A percentile compares a stretch with the other conserved stretches of the same genome.
phyloP scores from a whole-genome alignment of 2,888 invertebrate genomes.

The Drosophila demipolita region DNA sequence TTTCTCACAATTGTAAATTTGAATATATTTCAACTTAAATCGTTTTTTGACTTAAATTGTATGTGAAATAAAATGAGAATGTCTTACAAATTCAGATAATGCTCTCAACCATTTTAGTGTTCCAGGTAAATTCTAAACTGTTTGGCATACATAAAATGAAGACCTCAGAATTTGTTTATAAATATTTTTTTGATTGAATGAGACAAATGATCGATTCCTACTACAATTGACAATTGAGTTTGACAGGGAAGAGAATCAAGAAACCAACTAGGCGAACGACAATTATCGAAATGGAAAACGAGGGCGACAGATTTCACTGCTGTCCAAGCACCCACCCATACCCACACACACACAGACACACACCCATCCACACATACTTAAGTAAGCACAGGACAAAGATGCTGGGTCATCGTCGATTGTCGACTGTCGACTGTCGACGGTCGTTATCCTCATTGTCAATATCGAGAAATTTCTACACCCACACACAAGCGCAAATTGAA shows the following conservation, averaged over 20 bases:
- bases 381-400: slow-evolving; percentile 47
- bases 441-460: slow-evolving; percentile 68
- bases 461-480: slow-evolving; percentile 55
- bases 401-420: slow-evolving; percentile 59
- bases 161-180: background rate
- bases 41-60: background rate
- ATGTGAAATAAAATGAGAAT: background rate
- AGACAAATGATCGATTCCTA: background rate
- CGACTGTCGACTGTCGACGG: slow-evolving; percentile 45
- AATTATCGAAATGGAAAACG: slow-evolving; percentile 71
- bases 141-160: background rate
- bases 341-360: background rate
- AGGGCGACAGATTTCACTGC: slow-evolving; percentile 45
- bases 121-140: background rate
- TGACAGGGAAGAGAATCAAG: slow-evolving; percentile 23
- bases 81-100: background rate
- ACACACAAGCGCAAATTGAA: slow-evolving; percentile 59
- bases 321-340: slow-evolving; percentile 7
- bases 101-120: background rate
- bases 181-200: background rate
- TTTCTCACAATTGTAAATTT: background rate
- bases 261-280: slow-evolving; percentile 52
- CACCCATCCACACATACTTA: slow-evolving; percentile 3
- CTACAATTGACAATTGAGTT: background rate
- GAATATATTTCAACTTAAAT: background rate